Evolutionary conservation across 2,888 invertebrate species (phyloP).

Genomic region (Ichneumon xanthorius): DNA sequence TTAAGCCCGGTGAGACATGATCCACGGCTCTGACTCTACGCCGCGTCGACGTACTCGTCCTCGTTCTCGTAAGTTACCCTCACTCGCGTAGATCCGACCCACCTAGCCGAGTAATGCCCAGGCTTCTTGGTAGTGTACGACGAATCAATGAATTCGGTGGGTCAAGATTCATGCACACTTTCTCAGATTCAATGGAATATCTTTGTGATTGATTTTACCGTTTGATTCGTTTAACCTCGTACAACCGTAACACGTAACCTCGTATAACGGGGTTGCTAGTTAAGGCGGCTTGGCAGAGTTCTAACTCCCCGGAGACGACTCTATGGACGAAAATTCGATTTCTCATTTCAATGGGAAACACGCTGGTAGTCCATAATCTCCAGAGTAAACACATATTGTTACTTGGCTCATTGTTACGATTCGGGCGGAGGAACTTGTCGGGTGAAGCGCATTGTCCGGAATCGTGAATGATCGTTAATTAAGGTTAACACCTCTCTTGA

Average conservation of each 20-base stretch:
- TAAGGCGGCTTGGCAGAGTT: neutral
- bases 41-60: conserved; percentile 33
- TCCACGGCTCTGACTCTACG: conserved; percentile 53
- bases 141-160: conserved; percentile 42
- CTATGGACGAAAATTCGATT: conserved; percentile 18
- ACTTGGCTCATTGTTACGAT: conserved; percentile 26
- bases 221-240: neutral
- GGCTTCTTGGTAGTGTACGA: conserved; percentile 13
- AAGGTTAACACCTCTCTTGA: conserved; percentile 45
- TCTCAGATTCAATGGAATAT: conserved; percentile 2
- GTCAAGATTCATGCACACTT: neutral
- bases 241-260: neutral
- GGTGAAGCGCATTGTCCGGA: conserved; percentile 36
- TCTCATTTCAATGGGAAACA: conserved; percentile 59
- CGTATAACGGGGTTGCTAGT: neutral
- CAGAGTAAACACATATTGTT: conserved; percentile 29
- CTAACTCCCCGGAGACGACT: neutral
- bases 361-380: conserved; percentile 16
- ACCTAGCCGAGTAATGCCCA: conserved; percentile 37
- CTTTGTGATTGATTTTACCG: conserved; percentile 31
- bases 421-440: conserved; percentile 22
- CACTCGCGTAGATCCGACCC: conserved; percentile 31
- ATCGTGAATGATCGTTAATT: conserved; percentile 57
- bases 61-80: conserved; percentile 67
- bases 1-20: conserved; percentile 71